Evolutionary conservation across 2,797 vertebrate genomes (phyloP), one percentile per base, ranked within the genome.

Genomic region (Sparus aurata): DNA sequence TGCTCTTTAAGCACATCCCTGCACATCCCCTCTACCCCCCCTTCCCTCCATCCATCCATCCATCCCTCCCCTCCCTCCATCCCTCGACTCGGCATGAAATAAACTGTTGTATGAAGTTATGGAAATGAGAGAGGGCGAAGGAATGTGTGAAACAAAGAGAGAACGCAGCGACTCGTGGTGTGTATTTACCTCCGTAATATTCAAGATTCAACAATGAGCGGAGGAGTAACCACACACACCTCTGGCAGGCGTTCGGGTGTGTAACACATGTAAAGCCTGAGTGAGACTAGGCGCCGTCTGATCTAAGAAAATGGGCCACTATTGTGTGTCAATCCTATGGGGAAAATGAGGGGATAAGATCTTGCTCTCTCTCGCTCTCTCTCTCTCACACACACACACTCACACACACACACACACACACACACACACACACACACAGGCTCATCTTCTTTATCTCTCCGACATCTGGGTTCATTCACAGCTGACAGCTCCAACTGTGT

Each of bases 391-490:
- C 45, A 8, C 52, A 25, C 9, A 43, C 70, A 68, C 73, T n/a
- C 25, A 9, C 30, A 2, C 55, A 52, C 25, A 52, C 59, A 52
- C 20, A 34, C 5, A 61, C 63, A 58, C 77, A 70, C 66, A 60
- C 63, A 69, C 41, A 27, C 34, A 41, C 69, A 71, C 73, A 30
- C 22, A 10, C 69, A 55, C 50, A 9, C 54, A 23, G 4, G 0
- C 52, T 2, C 72, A 12, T 76, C 60, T 66, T 78, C 74, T 82
- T 83, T 77, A 88, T 92, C 86, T 80, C 74, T 75, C 81, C 83
- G 82, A 91, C 84, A 92, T 91, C 90, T 91, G 85, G 70, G 60
- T 86, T 91, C 73, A 88, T 88, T 93, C 87, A 88, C 70, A 86
- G 47, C 79, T 83, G 89, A 89, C 85, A 87, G 83, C 88, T 82